Base-by-base conservation (phyloP, 2,797 vertebrate species). In the Tadarida brasiliensis region DNA sequence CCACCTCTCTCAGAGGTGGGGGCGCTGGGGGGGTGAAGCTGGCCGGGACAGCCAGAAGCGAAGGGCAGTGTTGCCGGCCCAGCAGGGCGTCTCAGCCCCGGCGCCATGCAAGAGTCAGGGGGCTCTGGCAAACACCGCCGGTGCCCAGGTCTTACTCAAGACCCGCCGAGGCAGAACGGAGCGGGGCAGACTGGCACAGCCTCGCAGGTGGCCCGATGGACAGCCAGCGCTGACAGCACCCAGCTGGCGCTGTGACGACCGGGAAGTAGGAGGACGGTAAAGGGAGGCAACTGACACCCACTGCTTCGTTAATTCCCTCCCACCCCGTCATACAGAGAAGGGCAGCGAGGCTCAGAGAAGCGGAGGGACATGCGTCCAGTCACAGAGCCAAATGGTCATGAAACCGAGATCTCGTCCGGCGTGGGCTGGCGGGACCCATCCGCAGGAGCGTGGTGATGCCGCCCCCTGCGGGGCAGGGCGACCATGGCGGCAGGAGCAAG, bases 171-270 rank as follows among this genome's bases (percentile, higher is more conserved):
- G 20, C 51, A 3, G 24, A 87, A 76, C 33, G 26, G 3, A 1
- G 1, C 17, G 5, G 26, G 24, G 47, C 14, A 44, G 35, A 24
- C 11, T 9, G 0, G 0, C 39, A 44, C 30, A 59, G 20, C 11
- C 39, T 39, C 39, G 39, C 6, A 3, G 39, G 39, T 39, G 39
- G 39, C 39, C 39, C 39, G 39, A 39, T 39, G 39, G 33, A 12
- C n/a, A 33, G 30, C 10, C 12, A n/a, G 47, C 35, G 7, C 22
- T 20, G 67, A 26, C 10, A 56, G 39, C 35, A 2, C 68, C 57
- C 26, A 47, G 30, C 56, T 56, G 65, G 16, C 24, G 16, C 49
- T 10, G 35, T 22, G 39, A 20, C 5, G 28, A 17, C 35, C 56
- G 47, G 44, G 16, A 85, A 15, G 16, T 20, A 2, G 28, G 20